A percentile compares a stretch with the other conserved stretches of the same genome.
phyloP scores from a whole-genome alignment of 2,113 vertebrate species.

The Stomatorhinus ivindoensis region DNA sequence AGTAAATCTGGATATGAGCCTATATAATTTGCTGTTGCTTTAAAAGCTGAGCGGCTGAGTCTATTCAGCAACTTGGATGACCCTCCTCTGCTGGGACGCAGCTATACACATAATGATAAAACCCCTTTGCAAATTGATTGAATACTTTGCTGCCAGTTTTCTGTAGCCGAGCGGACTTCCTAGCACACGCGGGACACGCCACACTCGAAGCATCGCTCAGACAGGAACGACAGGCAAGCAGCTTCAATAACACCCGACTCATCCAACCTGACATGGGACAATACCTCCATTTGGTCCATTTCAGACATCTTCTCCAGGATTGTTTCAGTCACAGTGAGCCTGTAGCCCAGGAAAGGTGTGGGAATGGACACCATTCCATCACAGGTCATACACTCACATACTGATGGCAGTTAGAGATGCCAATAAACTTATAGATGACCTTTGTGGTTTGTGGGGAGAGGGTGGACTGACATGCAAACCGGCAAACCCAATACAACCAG shows the following conservation, averaged over 20 bases:
- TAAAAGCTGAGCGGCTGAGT: background rate
- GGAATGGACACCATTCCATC: background rate
- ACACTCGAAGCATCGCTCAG: background rate
- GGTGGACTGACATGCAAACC: background rate
- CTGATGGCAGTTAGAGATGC: background rate
- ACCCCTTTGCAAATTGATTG: background rate
- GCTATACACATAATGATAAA: background rate
- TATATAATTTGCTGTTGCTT: background rate
- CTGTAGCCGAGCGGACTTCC: background rate
- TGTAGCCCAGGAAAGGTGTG: background rate
- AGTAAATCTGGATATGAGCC: background rate
- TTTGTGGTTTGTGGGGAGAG: background rate
- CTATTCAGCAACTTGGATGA: background rate
- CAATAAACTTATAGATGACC: background rate
- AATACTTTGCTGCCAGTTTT: background rate
- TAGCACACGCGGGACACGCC: background rate
- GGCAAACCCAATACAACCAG: background rate
- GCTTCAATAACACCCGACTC: background rate
- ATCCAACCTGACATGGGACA: background rate
- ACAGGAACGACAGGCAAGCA: background rate
- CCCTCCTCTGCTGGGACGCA: background rate
- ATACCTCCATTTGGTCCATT: background rate
- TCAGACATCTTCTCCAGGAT: background rate
- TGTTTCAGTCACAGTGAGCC: background rate
- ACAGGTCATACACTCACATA: background rate